phyloP scores from a whole-genome alignment of 2,797 vertebrate genomes.

The Percopsis omiscomaycus region DNA sequence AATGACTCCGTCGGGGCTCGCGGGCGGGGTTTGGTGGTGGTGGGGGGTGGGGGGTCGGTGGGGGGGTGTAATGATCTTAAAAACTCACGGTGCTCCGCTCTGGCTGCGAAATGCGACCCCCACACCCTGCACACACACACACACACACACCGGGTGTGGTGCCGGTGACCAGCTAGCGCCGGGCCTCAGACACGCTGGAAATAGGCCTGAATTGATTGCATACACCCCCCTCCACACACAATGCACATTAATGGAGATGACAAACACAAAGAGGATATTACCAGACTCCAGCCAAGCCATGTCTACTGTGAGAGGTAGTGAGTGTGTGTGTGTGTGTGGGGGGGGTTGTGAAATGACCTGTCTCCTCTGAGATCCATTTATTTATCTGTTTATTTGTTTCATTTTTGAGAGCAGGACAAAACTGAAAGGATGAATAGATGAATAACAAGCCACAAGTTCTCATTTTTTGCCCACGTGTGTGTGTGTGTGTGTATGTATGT shows the following conservation, averaged over 20 bases:
- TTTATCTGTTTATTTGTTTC: too few species aligned
- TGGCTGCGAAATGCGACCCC: neutral
- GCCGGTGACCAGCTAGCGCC: constrained; percentile 38
- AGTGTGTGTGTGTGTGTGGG: neutral
- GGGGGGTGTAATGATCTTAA: neutral
- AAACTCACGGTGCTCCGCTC: neutral
- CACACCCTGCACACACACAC: constrained; percentile 10
- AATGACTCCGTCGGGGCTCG: constrained; percentile 78
- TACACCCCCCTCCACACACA: constrained; percentile 31
- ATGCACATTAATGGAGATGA: constrained; percentile 61
- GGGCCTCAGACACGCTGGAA: constrained; percentile 44
- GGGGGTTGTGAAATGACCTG: neutral
- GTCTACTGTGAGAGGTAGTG: constrained; percentile 20
- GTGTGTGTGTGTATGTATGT: too few species aligned
- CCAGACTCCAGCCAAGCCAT: constrained; percentile 39
- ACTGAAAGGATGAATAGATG: too few species aligned
- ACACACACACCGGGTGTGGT: constrained; percentile 12
- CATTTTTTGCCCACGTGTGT: too few species aligned
- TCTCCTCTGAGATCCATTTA: too few species aligned
- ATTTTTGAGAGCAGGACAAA: too few species aligned
- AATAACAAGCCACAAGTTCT: too few species aligned
- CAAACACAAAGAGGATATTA: constrained; percentile 51
- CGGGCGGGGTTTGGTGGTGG: constrained; percentile 46
- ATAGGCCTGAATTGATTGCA: constrained; percentile 52
- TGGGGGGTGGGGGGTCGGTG: constrained; percentile 18